Base-by-base conservation (phyloP, 2,888 invertebrate species). In the Pasiphila rectangulata region DNA sequence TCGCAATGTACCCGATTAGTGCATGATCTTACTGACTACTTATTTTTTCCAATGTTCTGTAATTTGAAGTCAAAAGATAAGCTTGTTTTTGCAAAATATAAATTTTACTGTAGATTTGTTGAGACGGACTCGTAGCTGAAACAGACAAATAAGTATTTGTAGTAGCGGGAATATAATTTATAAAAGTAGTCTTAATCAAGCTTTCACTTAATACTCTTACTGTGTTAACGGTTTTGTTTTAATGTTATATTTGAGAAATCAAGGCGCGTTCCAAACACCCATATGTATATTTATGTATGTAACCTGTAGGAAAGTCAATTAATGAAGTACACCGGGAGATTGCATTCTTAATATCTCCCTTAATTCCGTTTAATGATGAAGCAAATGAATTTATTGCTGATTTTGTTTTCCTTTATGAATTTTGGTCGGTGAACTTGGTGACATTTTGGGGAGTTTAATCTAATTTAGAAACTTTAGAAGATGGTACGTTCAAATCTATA, bases 181-280 rank as follows among this genome's bases (percentile, higher is more conserved):
- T 21, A 2, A 15, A 16, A 4, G 9, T 7, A 4, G 21, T 15
- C 15, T 16, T 6, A 38, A 32, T 38, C 32, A 25, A 36, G 24
- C 13, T 12, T 19, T 10, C n/a, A 5, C 4, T 1, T 4, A 20
- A 12, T 20, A 6, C 4, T 27, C 4, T n/a, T 15, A 27, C 46
- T 35, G 23, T 29, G 78, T 75, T 67, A 71, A 71, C 70, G 68
- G 83, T 86, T 86, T 85, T 85, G 87, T 86, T 86, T 85, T 83
- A 82, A 82, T 82, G 74, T 72, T 77, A 84, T 83, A 85, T 86
- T 86, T 85, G 84, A 85, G 84, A 83, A 55, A 77, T 83, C 75
- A 69, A 73, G 81, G 68, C 23, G 75, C 69, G 75, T 79, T 78
- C 65, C 36, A n/a, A n/a, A n/a, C n/a, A n/a, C n/a, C n/a, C n/a